Conservation (phyloP, 2,888 invertebrate genomes). For the Drosophila anceps region DNA sequence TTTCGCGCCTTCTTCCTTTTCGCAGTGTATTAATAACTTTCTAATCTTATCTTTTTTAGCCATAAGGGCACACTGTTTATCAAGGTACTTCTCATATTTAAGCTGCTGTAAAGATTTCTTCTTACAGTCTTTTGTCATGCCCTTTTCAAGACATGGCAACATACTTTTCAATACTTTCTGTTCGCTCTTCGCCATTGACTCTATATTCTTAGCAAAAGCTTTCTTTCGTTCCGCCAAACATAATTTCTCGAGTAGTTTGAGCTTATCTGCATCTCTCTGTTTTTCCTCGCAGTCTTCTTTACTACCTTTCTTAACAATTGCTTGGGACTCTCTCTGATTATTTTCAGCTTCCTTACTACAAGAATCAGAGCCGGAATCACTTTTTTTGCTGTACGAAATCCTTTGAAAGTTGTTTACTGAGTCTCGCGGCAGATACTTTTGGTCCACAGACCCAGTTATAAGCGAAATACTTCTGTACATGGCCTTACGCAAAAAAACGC, state of each 20-base stretch:
- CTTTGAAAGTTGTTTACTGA: not conserved
- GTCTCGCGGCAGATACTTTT: not conserved
- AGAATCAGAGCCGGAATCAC: not conserved
- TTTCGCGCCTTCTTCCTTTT: not conserved
- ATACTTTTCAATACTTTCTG: not conserved
- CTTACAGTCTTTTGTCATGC: not conserved
- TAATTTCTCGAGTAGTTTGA: not conserved
- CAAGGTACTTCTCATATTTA: not conserved
- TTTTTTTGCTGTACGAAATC: not conserved
- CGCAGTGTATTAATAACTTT: not conserved
- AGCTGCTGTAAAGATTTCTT: not conserved
- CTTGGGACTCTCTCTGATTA: too few species aligned
- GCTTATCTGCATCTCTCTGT: not conserved
- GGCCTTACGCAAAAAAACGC: not conserved
- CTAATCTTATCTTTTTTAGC: not conserved
- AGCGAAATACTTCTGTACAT: not conserved
- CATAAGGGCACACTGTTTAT: not conserved
- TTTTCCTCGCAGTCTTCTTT: not conserved
- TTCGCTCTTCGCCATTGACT: not conserved
- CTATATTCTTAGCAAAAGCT: not conserved
- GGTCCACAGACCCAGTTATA: not conserved
- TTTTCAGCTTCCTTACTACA: not conserved
- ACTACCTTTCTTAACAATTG: not conserved
- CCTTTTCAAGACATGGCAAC: not conserved
- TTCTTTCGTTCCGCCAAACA: not conserved